phyloP scores from a whole-genome alignment of 2,888 invertebrate species.

The Ophioninae sp. region DNA sequence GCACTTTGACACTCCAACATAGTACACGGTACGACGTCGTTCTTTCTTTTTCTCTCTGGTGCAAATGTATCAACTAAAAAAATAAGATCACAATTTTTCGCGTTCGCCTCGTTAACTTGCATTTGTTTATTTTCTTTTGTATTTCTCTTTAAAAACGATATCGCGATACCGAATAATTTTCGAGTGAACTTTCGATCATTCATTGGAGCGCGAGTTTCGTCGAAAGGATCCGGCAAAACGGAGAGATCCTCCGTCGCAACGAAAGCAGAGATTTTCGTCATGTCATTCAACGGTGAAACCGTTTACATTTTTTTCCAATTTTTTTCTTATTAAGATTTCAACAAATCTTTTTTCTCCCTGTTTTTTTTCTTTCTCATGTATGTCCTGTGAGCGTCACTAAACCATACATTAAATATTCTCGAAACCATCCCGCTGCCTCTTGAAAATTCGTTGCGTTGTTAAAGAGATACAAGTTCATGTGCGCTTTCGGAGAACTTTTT shows the following conservation, averaged over 20 bases:
- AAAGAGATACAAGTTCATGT: conserved; percentile 63
- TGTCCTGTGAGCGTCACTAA: conserved; percentile 57
- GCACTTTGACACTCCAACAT: conserved; percentile 40
- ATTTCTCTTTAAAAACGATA: conserved; percentile 10
- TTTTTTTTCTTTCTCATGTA: conserved; percentile 37
- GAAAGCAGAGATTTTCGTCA: conserved; percentile 26
- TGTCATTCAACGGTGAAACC: conserved; percentile 1
- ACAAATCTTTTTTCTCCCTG: conserved; percentile 15
- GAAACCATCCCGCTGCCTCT: conserved; percentile 26
- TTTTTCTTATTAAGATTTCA: conserved; percentile 9
- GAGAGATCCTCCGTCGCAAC: conserved; percentile 38
- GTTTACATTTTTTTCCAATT: conserved; percentile 21
- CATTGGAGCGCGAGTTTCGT: conserved; percentile 17
- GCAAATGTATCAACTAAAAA: conserved; percentile 31
- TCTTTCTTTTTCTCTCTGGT: conserved; percentile 23
- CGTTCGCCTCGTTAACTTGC: conserved; percentile 14
- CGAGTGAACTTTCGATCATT: conserved; percentile 7
- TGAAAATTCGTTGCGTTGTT: conserved; percentile 37
- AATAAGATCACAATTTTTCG: conserved; percentile 48
- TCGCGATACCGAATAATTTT: conserved; percentile 30
- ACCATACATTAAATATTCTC: conserved; percentile 46
- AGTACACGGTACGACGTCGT: conserved; percentile 7
- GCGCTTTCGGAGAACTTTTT: conserved; percentile 19
- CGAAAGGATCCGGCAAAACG: conserved; percentile 33
- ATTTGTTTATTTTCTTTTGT: conserved; percentile 16